Percentiles rank a stretch among this genome's conserved stretches.
These are phyloP conservation scores for Ecliptopera silaceata DNA, from an alignment of 2,888 invertebrate genomes.

Conservation along the genomic window DNA sequence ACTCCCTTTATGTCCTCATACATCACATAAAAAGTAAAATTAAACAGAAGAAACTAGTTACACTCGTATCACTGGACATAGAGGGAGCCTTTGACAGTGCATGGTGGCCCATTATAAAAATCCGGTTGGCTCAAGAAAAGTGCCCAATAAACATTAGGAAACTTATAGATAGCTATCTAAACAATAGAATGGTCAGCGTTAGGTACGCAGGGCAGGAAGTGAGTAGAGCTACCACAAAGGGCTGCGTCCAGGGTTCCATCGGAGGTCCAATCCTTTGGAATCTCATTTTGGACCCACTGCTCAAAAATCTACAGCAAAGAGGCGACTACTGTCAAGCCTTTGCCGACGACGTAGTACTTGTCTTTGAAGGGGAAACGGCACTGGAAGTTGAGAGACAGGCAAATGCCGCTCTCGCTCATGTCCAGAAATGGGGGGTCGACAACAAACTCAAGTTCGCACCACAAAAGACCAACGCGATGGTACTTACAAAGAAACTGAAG, in stretches of 20 bases:
- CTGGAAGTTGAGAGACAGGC: no score
- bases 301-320: background rate
- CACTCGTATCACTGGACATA: no score
- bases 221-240: background rate
- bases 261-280: slow-evolving; percentile 27
- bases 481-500: no score
- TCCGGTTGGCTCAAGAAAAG: slow-evolving; percentile 12
- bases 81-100: no score
- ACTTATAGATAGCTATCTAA: slow-evolving; percentile 17
- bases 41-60: background rate
- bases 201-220: slow-evolving; percentile 23
- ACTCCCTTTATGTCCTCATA: slow-evolving; percentile 3
- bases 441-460: no score
- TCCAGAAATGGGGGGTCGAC: no score
- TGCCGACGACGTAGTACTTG: no score
- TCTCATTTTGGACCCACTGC: slow-evolving; percentile 27
- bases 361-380: no score
- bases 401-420: no score
- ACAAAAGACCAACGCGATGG: no score
- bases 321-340: slow-evolving; percentile 21
- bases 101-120: slow-evolving; percentile 13
- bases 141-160: slow-evolving; percentile 8
- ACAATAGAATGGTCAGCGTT: slow-evolving; percentile 13
- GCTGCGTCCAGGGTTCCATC: slow-evolving; percentile 3
- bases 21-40: background rate